Evolutionary conservation across 2,797 vertebrate species (phyloP).

Genomic region (Sciurus carolinensis): DNA sequence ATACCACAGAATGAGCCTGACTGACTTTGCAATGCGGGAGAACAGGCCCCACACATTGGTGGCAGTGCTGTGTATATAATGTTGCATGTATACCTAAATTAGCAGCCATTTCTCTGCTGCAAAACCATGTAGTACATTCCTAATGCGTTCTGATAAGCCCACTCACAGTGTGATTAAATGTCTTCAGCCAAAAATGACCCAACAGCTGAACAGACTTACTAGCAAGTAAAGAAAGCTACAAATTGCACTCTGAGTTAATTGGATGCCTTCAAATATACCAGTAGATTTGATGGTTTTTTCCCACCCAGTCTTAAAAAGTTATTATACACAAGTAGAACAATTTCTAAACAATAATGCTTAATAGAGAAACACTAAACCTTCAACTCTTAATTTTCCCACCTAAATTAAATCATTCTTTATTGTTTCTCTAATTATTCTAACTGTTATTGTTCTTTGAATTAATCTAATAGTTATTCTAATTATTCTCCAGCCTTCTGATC

Average conservation of each 20-base stretch:
- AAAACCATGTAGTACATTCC: conserved; percentile 87
- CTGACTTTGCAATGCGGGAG: not conserved
- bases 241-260: not conserved
- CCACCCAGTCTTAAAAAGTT: conserved; percentile 82
- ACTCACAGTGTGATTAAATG: conserved; percentile 90
- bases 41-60: conserved; percentile 61
- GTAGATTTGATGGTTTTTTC: not conserved
- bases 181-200: conserved; percentile 86
- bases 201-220: conserved; percentile 88
- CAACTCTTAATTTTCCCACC: conserved; percentile 77
- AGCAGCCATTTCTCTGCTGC: conserved; percentile 83
- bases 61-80: conserved; percentile 75
- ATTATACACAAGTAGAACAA: conserved; percentile 78
- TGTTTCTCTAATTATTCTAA: conserved; percentile 87
- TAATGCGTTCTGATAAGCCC: conserved; percentile 87
- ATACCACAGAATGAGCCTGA: conserved; percentile 76
- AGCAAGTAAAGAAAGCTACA: conserved; percentile 83
- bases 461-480: conserved; percentile 48
- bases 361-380: conserved; percentile 80
- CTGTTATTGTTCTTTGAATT: conserved; percentile 84
- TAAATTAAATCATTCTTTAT: conserved; percentile 81
- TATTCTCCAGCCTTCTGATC: conserved; percentile 72
- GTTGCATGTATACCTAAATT: not conserved
- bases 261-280: not conserved
- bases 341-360: conserved; percentile 80